phyloP scores from a whole-genome alignment of 2,888 invertebrate genomes.

The Phasia obesa region DNA sequence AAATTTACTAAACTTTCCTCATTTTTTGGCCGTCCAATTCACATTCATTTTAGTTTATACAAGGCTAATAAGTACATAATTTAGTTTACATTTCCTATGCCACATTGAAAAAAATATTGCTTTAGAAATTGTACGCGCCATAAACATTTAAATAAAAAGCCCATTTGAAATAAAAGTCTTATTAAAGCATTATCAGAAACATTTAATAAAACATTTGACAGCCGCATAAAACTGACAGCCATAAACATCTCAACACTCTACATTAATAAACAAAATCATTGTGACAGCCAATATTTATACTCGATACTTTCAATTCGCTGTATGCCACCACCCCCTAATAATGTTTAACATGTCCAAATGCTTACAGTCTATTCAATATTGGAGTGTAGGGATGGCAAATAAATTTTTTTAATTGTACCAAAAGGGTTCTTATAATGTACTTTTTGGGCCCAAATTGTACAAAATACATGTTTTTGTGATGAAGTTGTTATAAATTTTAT shows the following conservation, averaged over 20 bases:
- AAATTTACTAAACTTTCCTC: no score
- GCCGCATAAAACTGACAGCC: slow-evolving; percentile 69
- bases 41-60: no score
- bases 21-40: no score
- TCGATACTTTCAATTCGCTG: slow-evolving; percentile 6
- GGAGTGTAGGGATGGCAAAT: no score
- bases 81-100: slow-evolving; percentile 28
- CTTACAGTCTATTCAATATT: background rate
- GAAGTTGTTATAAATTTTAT: no score
- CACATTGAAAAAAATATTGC: background rate
- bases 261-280: slow-evolving; percentile 67
- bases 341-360: background rate
- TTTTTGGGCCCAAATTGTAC: no score
- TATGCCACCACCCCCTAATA: background rate
- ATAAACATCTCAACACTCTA: slow-evolving; percentile 69
- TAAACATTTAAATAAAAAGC: slow-evolving; percentile 37
- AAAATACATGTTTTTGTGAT: no score
- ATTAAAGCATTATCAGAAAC: slow-evolving; percentile 68
- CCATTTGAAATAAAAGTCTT: slow-evolving; percentile 64
- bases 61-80: no score
- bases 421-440: no score
- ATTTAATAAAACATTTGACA: slow-evolving; percentile 70
- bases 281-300: slow-evolving; percentile 43
- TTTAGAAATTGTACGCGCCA: slow-evolving; percentile 24
- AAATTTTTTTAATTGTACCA: no score